These are phyloP conservation scores for Hirtodrosophila histrioides DNA, from an alignment of 2,888 invertebrate species.

Conservation along the genomic window DNA sequence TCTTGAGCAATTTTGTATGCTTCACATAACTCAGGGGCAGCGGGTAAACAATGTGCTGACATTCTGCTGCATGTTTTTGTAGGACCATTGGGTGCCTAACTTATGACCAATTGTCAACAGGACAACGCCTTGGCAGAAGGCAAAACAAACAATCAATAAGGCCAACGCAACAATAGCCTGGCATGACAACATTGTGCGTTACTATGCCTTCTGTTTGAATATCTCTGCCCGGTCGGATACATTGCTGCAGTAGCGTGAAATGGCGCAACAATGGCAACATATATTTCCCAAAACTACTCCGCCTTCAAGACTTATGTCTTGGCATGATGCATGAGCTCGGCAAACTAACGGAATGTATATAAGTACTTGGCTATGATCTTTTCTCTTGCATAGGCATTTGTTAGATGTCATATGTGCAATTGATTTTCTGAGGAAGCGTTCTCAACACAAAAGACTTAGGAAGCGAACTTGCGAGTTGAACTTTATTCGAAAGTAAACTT, in stretches of 20 bases:
- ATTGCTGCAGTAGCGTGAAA: constrained; percentile 54
- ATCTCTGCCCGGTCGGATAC: constrained; percentile 12
- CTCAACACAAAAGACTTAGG: constrained; percentile 4
- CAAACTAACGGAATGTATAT: constrained; percentile 54
- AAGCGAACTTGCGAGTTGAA: constrained; percentile 32
- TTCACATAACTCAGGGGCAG: constrained; percentile 50
- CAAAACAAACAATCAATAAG: constrained; percentile 76
- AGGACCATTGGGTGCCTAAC: constrained; percentile 49
- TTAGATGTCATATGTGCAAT: constrained; percentile 13
- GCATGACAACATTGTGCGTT: constrained; percentile 64
- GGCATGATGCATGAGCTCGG: constrained; percentile 59
- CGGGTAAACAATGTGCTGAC: constrained; percentile 66
- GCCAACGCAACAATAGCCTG: constrained; percentile 51
- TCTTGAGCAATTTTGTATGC: constrained; percentile 32
- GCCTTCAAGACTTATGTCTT: constrained; percentile 33
- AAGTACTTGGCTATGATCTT: constrained; percentile 16
- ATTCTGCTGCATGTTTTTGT: constrained; percentile 56
- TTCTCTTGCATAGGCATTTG: constrained; percentile 7
- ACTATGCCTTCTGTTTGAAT: constrained; percentile 47
- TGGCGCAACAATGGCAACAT: constrained; percentile 69
- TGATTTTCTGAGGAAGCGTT: constrained; percentile 5
- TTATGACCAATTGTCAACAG: constrained; percentile 70
- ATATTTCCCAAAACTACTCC: constrained; percentile 70
- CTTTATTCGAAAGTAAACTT: constrained; percentile 14
- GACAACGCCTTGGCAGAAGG: constrained; percentile 56